A percentile compares a stretch with the other conserved stretches of the same genome.
phyloP scores from a whole-genome alignment of 2,888 invertebrate species.

The Drosophila borealis region DNA sequence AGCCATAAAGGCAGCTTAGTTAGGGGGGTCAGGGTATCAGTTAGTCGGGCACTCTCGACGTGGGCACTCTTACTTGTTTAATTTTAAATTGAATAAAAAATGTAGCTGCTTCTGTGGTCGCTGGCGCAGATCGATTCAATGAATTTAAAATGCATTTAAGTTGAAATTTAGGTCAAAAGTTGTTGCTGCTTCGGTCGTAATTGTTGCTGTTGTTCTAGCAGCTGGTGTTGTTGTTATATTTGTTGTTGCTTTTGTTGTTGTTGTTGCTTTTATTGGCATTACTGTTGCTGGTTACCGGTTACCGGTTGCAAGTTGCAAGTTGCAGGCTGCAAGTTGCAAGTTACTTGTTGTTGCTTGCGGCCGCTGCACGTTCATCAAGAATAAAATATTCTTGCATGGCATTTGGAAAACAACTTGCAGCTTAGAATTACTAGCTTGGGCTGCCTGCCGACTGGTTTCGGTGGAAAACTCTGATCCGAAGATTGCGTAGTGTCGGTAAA shows the following conservation, averaged over 20 bases:
- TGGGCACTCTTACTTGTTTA: constrained; percentile 39
- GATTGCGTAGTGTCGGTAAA: constrained; percentile 65
- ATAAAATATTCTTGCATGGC: constrained; percentile 74
- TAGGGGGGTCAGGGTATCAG: too few relatives aligned
- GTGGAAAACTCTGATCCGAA: constrained; percentile 51
- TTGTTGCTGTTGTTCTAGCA: constrained; percentile 38
- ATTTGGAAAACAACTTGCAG: constrained; percentile 73
- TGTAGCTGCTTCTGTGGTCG: constrained; percentile 47
- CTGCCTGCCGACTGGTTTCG: constrained; percentile 59
- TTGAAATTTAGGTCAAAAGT: constrained; percentile 76
- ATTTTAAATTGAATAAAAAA: constrained; percentile 67
- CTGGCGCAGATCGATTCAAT: constrained; percentile 72
- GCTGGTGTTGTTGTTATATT: constrained; percentile 40
- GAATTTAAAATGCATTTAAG: constrained; percentile 78
- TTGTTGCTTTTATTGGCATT: constrained; percentile 54
- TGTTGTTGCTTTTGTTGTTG: constrained; percentile 32
- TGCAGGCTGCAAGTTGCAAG: constrained; percentile 30
- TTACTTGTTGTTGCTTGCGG: constrained; percentile 33
- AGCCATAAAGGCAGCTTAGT: too few relatives aligned
- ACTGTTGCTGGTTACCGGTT: constrained; percentile 54
- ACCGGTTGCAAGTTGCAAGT: constrained; percentile 42
- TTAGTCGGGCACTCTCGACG: too few relatives aligned
- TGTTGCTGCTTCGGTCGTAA: constrained; percentile 50
- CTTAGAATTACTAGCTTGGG: constrained; percentile 66
- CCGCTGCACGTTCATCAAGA: constrained; percentile 65